These are phyloP conservation scores for Chymomyza caudatula DNA, from an alignment of 2,888 invertebrate genomes.

Conservation along the genomic window DNA sequence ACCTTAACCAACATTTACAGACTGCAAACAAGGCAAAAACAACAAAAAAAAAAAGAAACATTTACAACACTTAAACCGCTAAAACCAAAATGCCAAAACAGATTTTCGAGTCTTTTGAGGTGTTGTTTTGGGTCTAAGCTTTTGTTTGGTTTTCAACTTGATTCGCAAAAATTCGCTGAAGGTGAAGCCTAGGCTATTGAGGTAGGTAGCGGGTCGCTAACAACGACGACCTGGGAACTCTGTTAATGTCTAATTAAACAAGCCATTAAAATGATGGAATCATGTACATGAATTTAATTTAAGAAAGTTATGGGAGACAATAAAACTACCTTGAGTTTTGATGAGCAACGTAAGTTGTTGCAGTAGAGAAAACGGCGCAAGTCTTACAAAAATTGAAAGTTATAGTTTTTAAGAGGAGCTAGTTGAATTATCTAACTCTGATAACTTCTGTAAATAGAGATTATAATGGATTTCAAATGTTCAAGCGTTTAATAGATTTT, in stretches of 20 bases:
- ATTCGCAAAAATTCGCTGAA: background rate
- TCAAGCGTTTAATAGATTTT: too few species aligned
- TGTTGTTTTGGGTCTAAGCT: background rate
- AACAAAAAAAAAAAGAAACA: background rate
- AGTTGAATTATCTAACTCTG: too few species aligned
- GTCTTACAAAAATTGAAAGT: too few species aligned
- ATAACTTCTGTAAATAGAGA: too few species aligned
- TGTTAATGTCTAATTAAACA: background rate
- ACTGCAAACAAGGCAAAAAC: slow-evolving; percentile 47
- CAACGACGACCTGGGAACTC: background rate
- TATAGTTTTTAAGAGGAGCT: too few species aligned
- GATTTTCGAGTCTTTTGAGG: background rate
- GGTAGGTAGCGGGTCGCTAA: background rate
- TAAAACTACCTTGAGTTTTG: too few species aligned
- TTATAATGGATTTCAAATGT: too few species aligned
- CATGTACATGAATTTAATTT: background rate
- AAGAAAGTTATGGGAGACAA: background rate
- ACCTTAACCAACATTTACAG: slow-evolving; percentile 68
- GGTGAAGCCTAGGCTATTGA: background rate
- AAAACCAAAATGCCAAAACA: background rate
- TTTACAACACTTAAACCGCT: background rate
- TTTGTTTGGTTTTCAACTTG: background rate
- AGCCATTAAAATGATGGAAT: background rate
- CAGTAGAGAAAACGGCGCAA: background rate
- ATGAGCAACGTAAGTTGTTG: background rate